phyloP scores from a whole-genome alignment of 1,140 invertebrate species.

The Dermatophagoides farinae region DNA sequence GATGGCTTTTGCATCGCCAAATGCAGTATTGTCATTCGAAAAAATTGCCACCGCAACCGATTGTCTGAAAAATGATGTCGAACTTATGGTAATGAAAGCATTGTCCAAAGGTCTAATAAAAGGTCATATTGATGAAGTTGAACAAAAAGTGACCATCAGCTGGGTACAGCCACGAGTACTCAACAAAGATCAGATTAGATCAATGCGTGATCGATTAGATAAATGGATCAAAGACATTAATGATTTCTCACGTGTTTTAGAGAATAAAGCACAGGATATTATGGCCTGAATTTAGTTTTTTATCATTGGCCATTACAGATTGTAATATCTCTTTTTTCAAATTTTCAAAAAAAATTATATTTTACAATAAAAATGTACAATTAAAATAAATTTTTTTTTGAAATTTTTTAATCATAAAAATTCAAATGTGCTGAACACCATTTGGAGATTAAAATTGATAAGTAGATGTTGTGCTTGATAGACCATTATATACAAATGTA shows the following conservation, averaged over 20 bases:
- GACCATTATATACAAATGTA: conserved; percentile 85
- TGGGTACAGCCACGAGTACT: conserved; percentile 84
- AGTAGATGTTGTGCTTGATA: conserved; percentile 60
- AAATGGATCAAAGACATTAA: conserved; percentile 60
- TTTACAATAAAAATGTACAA: no score
- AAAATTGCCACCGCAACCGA: conserved; percentile 72
- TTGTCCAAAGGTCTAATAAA: conserved; percentile 78
- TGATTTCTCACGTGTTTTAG: conserved; percentile 54
- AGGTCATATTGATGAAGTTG: conserved; percentile 87
- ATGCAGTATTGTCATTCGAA: conserved; percentile 58
- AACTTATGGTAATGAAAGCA: conserved; percentile 93
- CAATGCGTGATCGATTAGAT: conserved; percentile 49
- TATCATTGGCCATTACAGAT: conserved; percentile 48
- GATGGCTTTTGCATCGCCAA: conserved; percentile 45
- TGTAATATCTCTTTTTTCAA: no score
- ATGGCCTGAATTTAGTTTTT: conserved; percentile 23
- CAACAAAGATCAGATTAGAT: conserved; percentile 39
- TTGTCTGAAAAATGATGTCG: conserved; percentile 53
- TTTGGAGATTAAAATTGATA: conserved; percentile 25
- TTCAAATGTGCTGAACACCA: neutral
- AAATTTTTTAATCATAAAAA: no score
- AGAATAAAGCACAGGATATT: conserved; percentile 60
- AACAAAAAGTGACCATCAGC: conserved; percentile 51
- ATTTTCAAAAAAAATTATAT: no score
- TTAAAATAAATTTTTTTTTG: no score